Base-by-base conservation (phyloP, 2,888 invertebrate species). In the Ptycholaimellus sp. region DNA sequence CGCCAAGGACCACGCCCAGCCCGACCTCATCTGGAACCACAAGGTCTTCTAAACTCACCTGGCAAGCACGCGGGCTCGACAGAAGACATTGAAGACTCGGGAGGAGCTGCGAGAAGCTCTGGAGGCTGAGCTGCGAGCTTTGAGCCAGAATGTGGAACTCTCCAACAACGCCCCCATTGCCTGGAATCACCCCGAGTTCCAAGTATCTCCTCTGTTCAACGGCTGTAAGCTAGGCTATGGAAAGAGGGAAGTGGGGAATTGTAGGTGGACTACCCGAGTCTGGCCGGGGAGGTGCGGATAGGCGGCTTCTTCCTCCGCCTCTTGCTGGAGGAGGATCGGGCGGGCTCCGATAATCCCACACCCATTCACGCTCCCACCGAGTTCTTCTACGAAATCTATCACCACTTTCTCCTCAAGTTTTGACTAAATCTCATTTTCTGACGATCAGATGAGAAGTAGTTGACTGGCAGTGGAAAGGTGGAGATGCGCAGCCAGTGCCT, bases 11-110 rank as follows among this genome's bases (percentile, higher is more conserved):
- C 93, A 93, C 58, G 75, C 80, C 39, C 70, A 82, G 59, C 82
- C 93, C 1, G 87, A 93, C 65, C 69, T 99, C 29, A 85, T 96
- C 53, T 99, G 96, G 96, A 99, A 96, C 61, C 85, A 85, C 56
- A 87, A 85, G 62, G 79, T 78, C 51, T 58, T 16, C 17, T 25
- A n/a, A n/a, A n/a, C n/a, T n/a, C n/a, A n/a, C n/a, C n/a, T 2
- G 16, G 20, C 19, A 5, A 38, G 23, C 11, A 35, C 3, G 38
- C 7, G 5, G 20, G 39, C 27, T 25, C 21, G 13, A 19, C 35
- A 34, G 35, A 36, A 17, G 6, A 7, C 22, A 20, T 7, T 21
- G 11, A 50, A 81, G 76, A 96, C 93, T 0, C 69, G 93, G 35
- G 90, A 90, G 62, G 93, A 96, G 59, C 66, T 96, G 37, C 70